Base-by-base conservation (phyloP, 2,113 vertebrate genomes). In the Labrus mixtus region DNA sequence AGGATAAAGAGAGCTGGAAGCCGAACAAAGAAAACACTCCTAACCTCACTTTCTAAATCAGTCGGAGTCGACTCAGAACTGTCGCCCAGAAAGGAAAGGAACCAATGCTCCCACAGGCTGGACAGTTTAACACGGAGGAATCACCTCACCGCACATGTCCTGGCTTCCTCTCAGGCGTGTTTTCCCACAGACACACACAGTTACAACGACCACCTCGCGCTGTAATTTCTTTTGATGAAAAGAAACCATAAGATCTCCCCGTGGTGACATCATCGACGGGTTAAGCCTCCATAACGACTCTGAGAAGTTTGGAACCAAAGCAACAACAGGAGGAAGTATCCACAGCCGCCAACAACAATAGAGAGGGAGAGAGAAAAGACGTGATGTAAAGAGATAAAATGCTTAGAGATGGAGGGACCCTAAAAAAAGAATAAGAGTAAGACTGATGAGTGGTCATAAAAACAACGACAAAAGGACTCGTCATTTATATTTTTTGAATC, bases 11-110 rank as follows among this genome's bases (percentile, higher is more conserved):
- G 22, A 25, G 10, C 0, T 12, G 65, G 1, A 17, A 0, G 23
- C 12, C 0, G 17, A 76, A 72, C 71, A 79, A 69, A 71, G 64
- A 39, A 67, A 73, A 66, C 29, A 13, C 17, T 36, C 36, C 46
- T 46, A 68, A 56, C 50, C 20, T 79, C 57, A 56, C 54, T 55
- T 73, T 76, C 45, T 74, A n/a, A 63, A 71, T 61, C 61, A 25
- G 7, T 60, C 54, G 1, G 10, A 73, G 56, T 76, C n/a, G 41
- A n/a, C 48, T 51, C 19, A n/a, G 67, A 83, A 37, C 57, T 50
- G 69, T 85, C 58, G 37, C 36, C 11, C 15, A 66, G 65, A 80
- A 80, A 57, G 20, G 83, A 73, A 65, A 63, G 60, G 23, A 62
- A 50, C 23, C 16, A 13, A 23, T 17, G 6, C 15, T 41, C 29